These are phyloP conservation scores for Cyphomyrmex costatus DNA, from an alignment of 1,140 invertebrate genomes.

Conservation along the genomic window DNA sequence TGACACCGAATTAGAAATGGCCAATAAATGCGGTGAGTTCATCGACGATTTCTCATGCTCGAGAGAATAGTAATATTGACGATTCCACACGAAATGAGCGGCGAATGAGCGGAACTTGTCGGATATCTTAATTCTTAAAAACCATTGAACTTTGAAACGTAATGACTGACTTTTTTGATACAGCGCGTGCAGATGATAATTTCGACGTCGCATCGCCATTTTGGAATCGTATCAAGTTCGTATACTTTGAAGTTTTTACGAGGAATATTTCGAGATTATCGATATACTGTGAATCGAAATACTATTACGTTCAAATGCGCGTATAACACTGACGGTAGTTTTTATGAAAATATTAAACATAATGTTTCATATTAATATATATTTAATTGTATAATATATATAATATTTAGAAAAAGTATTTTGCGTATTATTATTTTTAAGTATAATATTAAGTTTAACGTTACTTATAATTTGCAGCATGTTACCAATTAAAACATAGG, in stretches of 20 bases:
- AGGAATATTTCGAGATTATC: not conserved
- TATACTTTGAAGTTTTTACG: not conserved
- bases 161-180: too few relatives aligned
- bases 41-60: not conserved
- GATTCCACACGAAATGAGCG: not conserved
- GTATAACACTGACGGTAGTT: too few relatives aligned
- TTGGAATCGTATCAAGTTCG: not conserved
- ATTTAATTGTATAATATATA: not conserved
- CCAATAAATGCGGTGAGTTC: not conserved
- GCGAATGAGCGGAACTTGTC: not conserved
- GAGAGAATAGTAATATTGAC: not conserved
- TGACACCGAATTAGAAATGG: not conserved
- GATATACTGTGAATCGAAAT: not conserved
- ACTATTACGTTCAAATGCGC: not conserved
- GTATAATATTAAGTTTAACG: not conserved
- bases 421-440: not conserved
- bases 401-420: not conserved
- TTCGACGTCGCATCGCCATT: not conserved
- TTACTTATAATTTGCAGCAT: conserved; percentile 9
- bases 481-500: not conserved
- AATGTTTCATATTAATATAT: not conserved
- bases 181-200: not conserved
- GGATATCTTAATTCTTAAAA: not conserved
- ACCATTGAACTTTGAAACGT: not conserved
- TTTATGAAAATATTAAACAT: not conserved